Evolutionary conservation across 2,888 invertebrate species (phyloP).

Genomic region (Drosophila differens): DNA sequence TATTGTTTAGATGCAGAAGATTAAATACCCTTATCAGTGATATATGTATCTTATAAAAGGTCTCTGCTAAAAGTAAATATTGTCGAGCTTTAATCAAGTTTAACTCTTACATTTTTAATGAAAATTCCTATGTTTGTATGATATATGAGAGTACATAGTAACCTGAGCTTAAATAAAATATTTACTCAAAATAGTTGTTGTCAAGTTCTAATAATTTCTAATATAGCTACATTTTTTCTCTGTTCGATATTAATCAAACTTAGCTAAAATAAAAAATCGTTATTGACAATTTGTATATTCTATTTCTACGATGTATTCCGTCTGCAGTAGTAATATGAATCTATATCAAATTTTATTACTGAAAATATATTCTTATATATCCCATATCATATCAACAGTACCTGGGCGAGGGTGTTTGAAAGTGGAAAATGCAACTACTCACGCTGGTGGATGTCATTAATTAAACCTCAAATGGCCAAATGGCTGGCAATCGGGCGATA

Average conservation of each 20-base stretch:
- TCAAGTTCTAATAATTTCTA: background rate
- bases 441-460: constrained; percentile 69
- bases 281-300: background rate
- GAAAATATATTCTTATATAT: background rate
- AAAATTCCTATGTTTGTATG: background rate
- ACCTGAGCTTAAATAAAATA: background rate
- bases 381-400: background rate
- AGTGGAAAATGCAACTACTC: constrained; percentile 11
- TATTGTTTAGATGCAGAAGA: background rate
- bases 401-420: background rate
- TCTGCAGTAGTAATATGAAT: background rate
- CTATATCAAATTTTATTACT: background rate
- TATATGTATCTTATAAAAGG: background rate
- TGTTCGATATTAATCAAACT: background rate
- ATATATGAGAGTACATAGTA: background rate
- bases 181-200: background rate
- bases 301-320: background rate
- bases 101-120: background rate
- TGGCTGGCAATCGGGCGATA: constrained; percentile 37
- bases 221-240: background rate
- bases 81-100: background rate
- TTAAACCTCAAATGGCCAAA: constrained; percentile 75
- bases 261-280: background rate
- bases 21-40: constrained; percentile 8
- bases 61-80: background rate